Conservation (phyloP, 2,113 vertebrate species). For the human region GRCh38 chr1:101373501-101374000, state of each 20-base stretch:
- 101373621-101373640: not conserved
- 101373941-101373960: too few relatives aligned
- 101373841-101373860: not conserved
- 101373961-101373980: too few relatives aligned
- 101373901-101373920: too few relatives aligned
- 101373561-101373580: not conserved
- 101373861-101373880: not conserved
- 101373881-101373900: too few relatives aligned
- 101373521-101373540: not conserved
- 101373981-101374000: too few relatives aligned
- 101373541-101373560: not conserved
- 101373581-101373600: not conserved
- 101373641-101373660: not conserved
- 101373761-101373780: not conserved
- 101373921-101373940: too few relatives aligned
- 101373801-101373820: not conserved
- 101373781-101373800: not conserved
- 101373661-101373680: not conserved
- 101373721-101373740: not conserved
- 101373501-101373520: not conserved
- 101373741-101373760: not conserved
- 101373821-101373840: accelerated
- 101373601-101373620: not conserved
- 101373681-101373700: not conserved
- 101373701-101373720: not conserved